Evolutionary conservation across 2,113 vertebrate species (phyloP).

Genomic region (Syrmaticus mikado): DNA sequence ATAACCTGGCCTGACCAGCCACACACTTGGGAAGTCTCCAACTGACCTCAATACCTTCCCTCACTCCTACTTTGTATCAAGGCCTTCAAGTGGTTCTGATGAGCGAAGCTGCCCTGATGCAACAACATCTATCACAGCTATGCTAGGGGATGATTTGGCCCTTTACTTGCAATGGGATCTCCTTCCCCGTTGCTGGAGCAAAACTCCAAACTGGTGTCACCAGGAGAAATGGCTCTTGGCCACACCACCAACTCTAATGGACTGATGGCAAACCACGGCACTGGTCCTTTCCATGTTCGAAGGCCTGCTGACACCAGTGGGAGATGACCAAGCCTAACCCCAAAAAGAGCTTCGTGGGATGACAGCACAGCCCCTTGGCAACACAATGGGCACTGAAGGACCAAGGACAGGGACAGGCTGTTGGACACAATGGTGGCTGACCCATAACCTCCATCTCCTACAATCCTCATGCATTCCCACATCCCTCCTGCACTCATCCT

Average conservation of each 20-base stretch:
- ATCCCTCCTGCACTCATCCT: not conserved
- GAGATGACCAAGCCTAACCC: not conserved
- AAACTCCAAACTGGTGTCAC: not conserved
- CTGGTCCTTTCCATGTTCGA: not conserved
- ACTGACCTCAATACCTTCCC: not conserved
- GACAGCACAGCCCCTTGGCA: not conserved
- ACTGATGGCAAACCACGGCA: not conserved
- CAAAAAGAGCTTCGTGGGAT: not conserved
- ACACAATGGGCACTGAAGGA: not conserved
- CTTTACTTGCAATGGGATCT: not conserved
- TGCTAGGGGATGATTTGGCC: not conserved
- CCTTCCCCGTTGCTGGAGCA: not conserved
- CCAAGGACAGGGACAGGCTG: not conserved
- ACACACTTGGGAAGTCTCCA: not conserved
- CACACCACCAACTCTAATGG: not conserved
- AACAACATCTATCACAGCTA: not conserved
- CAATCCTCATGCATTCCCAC: not conserved
- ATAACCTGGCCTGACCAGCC: not conserved
- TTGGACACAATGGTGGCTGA: not conserved
- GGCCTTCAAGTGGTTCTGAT: not conserved
- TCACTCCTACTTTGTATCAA: not conserved
- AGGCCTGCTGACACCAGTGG: not conserved
- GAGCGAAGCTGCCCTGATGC: not conserved
- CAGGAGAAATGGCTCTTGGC: not conserved
- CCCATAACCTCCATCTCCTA: not conserved